These are phyloP conservation scores for Drosophila lini DNA, from an alignment of 1,140 invertebrate species.

Conservation along the genomic window DNA sequence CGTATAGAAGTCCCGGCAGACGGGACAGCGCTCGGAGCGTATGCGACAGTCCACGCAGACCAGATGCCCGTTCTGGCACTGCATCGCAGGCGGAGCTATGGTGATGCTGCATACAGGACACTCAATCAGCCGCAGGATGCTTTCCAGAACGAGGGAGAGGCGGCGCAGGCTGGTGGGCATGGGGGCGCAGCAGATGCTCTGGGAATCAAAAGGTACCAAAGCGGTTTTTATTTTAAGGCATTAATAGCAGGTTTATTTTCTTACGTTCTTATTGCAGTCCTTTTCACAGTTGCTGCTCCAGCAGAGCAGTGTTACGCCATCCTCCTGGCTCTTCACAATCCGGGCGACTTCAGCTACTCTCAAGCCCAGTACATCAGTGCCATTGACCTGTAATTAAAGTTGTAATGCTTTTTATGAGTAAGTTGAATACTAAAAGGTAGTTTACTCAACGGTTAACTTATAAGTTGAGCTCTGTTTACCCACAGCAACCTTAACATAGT, in stretches of 20 bases:
- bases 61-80: conserved; percentile 89
- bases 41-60: conserved; percentile 87
- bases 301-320: conserved; percentile 83
- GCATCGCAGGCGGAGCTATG: conserved; percentile 87
- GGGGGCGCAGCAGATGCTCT: conserved; percentile 85
- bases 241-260: background rate
- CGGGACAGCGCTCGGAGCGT: conserved; percentile 87
- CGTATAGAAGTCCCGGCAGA: conserved; percentile 86
- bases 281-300: conserved; percentile 85
- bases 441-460: background rate
- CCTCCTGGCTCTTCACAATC: conserved; percentile 85
- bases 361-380: conserved; percentile 87
- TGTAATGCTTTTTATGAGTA: background rate
- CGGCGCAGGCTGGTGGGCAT: conserved; percentile 85
- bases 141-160: conserved; percentile 85
- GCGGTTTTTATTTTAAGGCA: no score
- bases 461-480: background rate
- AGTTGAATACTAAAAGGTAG: background rate
- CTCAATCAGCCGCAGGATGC: conserved; percentile 86
- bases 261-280: conserved; percentile 85
- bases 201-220: background rate
- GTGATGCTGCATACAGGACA: conserved; percentile 88
- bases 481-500: background rate
- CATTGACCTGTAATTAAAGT: conserved; percentile 85
- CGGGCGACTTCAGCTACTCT: conserved; percentile 86